phyloP scores from a whole-genome alignment of 2,113 vertebrate genomes.

The Haliaeetus leucogaster region DNA sequence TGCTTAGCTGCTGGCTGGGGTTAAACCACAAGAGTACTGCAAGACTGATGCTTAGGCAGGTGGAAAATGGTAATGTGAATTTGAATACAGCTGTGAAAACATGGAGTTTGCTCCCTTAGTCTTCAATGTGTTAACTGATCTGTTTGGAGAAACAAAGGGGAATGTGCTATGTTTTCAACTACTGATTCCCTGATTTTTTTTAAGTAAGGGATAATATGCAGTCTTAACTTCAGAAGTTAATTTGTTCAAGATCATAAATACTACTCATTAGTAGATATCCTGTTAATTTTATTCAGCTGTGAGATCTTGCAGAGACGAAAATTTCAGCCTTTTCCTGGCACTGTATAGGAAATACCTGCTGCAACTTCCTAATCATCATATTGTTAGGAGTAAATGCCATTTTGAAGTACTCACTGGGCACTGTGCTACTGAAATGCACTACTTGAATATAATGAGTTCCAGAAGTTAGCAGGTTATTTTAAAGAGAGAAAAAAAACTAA shows the following conservation, averaged over 20 bases:
- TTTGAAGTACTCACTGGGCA: not conserved
- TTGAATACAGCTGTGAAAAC: not conserved
- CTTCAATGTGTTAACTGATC: not conserved
- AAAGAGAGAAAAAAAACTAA: not conserved
- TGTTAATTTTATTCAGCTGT: not conserved
- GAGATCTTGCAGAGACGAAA: not conserved
- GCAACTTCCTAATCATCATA: not conserved
- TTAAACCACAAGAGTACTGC: not conserved
- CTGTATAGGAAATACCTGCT: not conserved
- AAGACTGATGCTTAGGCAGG: not conserved
- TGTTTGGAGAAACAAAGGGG: not conserved
- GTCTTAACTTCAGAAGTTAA: not conserved
- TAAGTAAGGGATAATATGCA: not conserved
- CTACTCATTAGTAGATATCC: not conserved
- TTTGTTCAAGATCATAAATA: not conserved
- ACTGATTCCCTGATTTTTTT: not conserved
- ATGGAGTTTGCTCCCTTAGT: not conserved
- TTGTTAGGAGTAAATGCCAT: not conserved
- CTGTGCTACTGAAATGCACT: not conserved
- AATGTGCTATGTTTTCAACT: not conserved
- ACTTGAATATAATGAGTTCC: not conserved
- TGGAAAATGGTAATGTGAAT: not conserved
- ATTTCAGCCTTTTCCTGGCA: not conserved
- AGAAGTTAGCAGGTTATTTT: not conserved
- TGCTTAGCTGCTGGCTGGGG: no score